Evolutionary conservation across 92 coral and sea anemone genomes (phyloP).

Genomic region (Nematostella vectensis): DNA sequence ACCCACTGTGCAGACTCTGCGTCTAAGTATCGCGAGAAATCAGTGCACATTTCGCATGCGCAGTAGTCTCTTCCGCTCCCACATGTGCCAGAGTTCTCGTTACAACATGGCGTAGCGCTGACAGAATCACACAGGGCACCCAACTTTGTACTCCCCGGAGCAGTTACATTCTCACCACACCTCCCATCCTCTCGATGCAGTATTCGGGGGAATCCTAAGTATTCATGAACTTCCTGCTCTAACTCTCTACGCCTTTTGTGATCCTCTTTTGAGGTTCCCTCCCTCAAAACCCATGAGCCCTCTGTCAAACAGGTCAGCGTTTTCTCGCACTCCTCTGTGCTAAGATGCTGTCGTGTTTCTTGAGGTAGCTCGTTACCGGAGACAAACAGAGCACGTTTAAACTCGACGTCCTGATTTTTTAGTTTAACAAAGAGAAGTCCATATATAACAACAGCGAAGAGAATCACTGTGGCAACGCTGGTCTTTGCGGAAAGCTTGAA

Average conservation of each 20-base stretch:
- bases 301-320: slow-evolving; percentile 25
- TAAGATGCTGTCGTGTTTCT: too few relatives aligned
- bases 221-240: slow-evolving; percentile 32
- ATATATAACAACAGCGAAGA: too few relatives aligned
- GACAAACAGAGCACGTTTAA: too few relatives aligned
- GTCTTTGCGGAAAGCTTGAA: too few relatives aligned
- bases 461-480: too few relatives aligned
- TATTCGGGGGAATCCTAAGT: slow-evolving; percentile 39
- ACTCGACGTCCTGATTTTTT: too few relatives aligned
- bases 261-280: slow-evolving; percentile 22
- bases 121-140: slow-evolving; percentile 39
- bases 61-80: slow-evolving; percentile 41
- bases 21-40: slow-evolving; percentile 36
- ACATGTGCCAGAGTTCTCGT: slow-evolving; percentile 42
- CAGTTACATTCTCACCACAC: slow-evolving; percentile 28
- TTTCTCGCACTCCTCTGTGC: not conserved
- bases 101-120: slow-evolving; percentile 52
- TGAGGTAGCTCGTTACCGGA: too few relatives aligned
- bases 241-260: slow-evolving; percentile 21
- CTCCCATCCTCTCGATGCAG: slow-evolving; percentile 37
- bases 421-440: too few relatives aligned
- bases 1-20: slow-evolving; percentile 54
- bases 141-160: slow-evolving; percentile 1
- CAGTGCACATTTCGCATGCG: slow-evolving; percentile 32
- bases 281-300: slow-evolving; percentile 38